phyloP scores from a whole-genome alignment of 2,888 invertebrate genomes.

The Cephus pygmeus region DNA sequence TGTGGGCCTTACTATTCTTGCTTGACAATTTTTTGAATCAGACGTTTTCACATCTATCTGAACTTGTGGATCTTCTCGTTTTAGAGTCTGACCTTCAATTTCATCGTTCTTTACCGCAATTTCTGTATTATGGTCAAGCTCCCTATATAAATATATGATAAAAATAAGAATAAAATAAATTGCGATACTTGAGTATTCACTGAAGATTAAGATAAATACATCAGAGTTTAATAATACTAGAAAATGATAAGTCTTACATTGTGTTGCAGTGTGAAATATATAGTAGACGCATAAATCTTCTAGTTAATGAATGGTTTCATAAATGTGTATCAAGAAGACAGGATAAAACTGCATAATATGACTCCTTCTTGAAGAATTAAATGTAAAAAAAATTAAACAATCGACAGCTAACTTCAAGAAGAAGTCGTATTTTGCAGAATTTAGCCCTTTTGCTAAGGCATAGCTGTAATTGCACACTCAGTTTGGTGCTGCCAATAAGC shows the following conservation, averaged over 20 bases:
- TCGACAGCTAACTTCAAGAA: no score
- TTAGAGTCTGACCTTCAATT: background rate
- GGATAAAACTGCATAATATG: no score
- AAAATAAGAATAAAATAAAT: background rate
- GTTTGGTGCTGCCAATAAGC: background rate
- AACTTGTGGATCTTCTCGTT: constrained; percentile 4
- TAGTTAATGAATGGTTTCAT: background rate
- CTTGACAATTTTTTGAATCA: constrained; percentile 37
- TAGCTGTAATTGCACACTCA: background rate
- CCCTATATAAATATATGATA: background rate
- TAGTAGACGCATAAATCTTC: background rate
- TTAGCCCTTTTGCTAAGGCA: background rate
- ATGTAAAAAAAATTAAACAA: no score
- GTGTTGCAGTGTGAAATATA: background rate
- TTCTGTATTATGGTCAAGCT: background rate
- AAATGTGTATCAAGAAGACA: background rate
- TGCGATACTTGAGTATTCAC: background rate
- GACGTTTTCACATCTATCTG: constrained; percentile 23
- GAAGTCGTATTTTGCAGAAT: no score
- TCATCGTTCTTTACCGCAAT: background rate
- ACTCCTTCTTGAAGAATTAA: no score
- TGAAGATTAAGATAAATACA: background rate
- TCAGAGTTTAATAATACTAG: background rate
- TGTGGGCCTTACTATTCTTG: constrained; percentile 55
- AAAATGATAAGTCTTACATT: background rate